A percentile compares a stretch with the other conserved stretches of the same genome.
These are phyloP conservation scores for Porites lutea DNA, from an alignment of 64 coral and sea anemone species.

Conservation along the genomic window DNA sequence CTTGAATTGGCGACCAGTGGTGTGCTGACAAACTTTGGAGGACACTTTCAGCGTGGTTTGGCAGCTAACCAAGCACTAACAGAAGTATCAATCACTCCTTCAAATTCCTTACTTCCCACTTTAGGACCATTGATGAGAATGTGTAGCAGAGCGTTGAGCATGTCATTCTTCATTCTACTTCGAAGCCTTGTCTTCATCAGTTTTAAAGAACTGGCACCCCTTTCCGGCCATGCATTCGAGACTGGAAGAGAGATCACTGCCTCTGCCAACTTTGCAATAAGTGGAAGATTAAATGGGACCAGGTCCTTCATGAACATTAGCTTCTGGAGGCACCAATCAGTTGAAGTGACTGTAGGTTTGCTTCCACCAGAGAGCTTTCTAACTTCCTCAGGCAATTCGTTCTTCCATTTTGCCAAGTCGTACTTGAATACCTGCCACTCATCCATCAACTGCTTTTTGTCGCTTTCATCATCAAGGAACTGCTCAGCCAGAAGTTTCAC, in stretches of 20 bases:
- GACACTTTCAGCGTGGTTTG: conserved; percentile 9
- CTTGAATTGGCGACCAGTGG: neutral
- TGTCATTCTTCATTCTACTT: conserved; percentile 55
- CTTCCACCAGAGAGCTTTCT: conserved; percentile 30
- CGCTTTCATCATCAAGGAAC: conserved; percentile 15
- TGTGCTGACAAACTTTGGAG: conserved; percentile 29
- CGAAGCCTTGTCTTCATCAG: conserved; percentile 38
- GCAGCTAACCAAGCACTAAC: conserved; percentile 12
- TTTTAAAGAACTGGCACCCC: conserved; percentile 53
- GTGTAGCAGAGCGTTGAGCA: conserved; percentile 54
- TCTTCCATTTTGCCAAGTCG: conserved; percentile 24
- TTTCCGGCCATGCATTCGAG: conserved; percentile 47
- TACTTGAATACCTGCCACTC: conserved; percentile 58
- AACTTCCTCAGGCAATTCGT: conserved; percentile 44
- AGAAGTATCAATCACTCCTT: conserved; percentile 14
- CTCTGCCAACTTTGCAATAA: conserved; percentile 32
- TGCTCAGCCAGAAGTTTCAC: conserved; percentile 25
- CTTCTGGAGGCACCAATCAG: conserved; percentile 54
- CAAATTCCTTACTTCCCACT: conserved; percentile 40
- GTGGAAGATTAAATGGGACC: no score
- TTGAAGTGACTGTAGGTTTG: conserved; percentile 8
- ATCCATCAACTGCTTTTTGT: conserved; percentile 49
- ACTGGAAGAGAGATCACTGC: conserved; percentile 8
- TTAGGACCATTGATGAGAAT: conserved; percentile 41
- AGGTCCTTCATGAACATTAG: conserved; percentile 25